Evolutionary conservation across 2,888 invertebrate genomes (phyloP), one percentile per base, ranked within the genome.

Genomic region (Drosophila algonquin): DNA sequence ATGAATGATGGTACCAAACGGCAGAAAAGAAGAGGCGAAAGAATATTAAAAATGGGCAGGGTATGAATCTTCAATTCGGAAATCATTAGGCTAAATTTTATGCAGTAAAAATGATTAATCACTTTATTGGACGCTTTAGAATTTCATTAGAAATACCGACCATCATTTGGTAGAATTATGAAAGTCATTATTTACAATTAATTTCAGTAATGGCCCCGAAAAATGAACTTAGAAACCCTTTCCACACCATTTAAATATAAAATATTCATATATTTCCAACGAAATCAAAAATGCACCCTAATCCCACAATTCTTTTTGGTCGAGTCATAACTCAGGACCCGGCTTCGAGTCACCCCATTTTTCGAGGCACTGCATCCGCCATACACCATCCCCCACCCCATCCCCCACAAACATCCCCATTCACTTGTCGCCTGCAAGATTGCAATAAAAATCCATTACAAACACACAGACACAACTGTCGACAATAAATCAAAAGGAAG

Each of bases 381-480:
- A 35, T 14, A 21, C 21, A 3, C 21, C 21, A 21, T 21, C 3
- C 21, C 21, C 21, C 40, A 2, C 40, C 14, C 40, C 4, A 12
- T 9, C 12, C 35, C 35, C 32, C 14, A 10, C 14, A 10, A 14
- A 14, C 40, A 40, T n/a, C 5, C 63, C 65, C 68, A 35, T 73
- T 81, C 65, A 75, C 65, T 76, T 75, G 58, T 64, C 79, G 79
- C 77, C 76, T 63, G 73, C 74, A 79, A 77, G 77, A 76, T 76
- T 80, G 87, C 85, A 75, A 88, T 85, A 85, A 86, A 79, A 79
- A 83, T 80, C 73, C 73, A 78, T 87, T 75, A 57, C 61, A 48
- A 24, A 40, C 50, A 21, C 18, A 30, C 52, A 56, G 21, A 57
- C 56, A 58, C 69, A 73, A 75, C 64, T 65, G 61, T 73, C 56